Evolutionary conservation across 2,797 vertebrate genomes (phyloP).

Genomic region (Fratercula arctica): DNA sequence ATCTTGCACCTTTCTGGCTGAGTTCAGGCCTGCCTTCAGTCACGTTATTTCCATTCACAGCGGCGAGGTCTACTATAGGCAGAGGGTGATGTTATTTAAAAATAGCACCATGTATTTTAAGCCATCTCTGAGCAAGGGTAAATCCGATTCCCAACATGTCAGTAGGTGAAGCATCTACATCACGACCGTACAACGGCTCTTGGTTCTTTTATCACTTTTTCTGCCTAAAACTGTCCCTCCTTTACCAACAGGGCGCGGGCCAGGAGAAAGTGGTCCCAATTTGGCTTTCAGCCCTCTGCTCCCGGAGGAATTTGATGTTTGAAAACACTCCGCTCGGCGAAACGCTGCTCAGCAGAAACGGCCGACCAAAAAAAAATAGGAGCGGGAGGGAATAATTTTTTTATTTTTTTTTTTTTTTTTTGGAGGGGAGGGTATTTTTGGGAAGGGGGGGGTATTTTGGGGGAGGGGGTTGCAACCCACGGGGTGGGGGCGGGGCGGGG

Average conservation of each 20-base stretch:
- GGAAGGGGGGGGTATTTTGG: too few species aligned
- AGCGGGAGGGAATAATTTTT: neutral
- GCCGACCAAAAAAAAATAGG: fast-evolving
- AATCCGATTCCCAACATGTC: neutral
- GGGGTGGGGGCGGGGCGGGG: too few species aligned
- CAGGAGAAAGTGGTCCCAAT: neutral
- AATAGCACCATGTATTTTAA: neutral
- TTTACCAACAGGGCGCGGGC: fast-evolving
- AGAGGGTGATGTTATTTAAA: neutral
- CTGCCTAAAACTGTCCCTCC: neutral
- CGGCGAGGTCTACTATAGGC: neutral
- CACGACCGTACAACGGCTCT: neutral
- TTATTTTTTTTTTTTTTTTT: too few species aligned
- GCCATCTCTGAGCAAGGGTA: neutral
- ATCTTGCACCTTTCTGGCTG: neutral
- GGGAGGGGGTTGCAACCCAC: too few species aligned
- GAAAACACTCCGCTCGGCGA: fast-evolving
- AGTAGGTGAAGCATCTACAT: neutral
- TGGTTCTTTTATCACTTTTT: neutral
- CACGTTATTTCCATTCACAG: neutral
- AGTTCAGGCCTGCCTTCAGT: neutral
- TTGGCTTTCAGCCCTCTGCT: neutral
- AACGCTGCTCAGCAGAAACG: neutral
- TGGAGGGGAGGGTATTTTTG: too few species aligned
- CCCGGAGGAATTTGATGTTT: fast-evolving